A percentile compares a stretch with the other conserved stretches of the same genome.
phyloP scores from a whole-genome alignment of 2,113 vertebrate species.

The Acanthochromis polyacanthus region DNA sequence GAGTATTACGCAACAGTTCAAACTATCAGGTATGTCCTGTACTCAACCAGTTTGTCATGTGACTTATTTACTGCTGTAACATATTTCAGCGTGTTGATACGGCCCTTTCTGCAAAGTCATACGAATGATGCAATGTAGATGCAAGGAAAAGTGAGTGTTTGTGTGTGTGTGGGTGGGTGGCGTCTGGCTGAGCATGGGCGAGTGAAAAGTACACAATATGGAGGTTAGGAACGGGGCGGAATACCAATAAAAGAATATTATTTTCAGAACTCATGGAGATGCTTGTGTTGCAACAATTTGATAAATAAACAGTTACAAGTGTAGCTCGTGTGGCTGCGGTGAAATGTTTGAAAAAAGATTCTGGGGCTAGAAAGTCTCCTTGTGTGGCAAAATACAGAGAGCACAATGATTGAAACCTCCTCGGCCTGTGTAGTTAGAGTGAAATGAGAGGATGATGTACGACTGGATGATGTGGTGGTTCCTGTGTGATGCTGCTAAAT shows the following conservation, averaged over 20 bases:
- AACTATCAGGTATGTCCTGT: not conserved
- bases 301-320: constrained; percentile 38
- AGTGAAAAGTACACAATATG: constrained; percentile 45
- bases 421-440: constrained; percentile 6
- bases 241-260: constrained; percentile 39
- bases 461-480: constrained; percentile 37
- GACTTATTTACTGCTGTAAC: constrained; percentile 5
- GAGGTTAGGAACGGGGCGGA: constrained; percentile 25
- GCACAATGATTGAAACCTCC: constrained; percentile 39
- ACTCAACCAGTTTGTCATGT: not conserved
- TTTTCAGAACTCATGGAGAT: constrained; percentile 42
- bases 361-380: constrained; percentile 3
- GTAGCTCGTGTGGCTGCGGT: not conserved
- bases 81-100: constrained; percentile 34
- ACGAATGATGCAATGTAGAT: constrained; percentile 55
- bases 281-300: constrained; percentile 40
- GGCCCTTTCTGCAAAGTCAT: constrained; percentile 17
- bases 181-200: constrained; percentile 11
- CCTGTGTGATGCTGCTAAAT: constrained; percentile 33
- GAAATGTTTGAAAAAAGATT: constrained; percentile 17
- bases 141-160: constrained; percentile 40
- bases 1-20: constrained; percentile 36
- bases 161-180: constrained; percentile 21
- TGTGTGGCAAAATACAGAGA: constrained; percentile 38
- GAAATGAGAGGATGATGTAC: constrained; percentile 45